Percentiles rank a stretch among this genome's conserved stretches.
phyloP scores from a whole-genome alignment of 92 coral and sea anemone species.

The Umimayanthus chanpuru region DNA sequence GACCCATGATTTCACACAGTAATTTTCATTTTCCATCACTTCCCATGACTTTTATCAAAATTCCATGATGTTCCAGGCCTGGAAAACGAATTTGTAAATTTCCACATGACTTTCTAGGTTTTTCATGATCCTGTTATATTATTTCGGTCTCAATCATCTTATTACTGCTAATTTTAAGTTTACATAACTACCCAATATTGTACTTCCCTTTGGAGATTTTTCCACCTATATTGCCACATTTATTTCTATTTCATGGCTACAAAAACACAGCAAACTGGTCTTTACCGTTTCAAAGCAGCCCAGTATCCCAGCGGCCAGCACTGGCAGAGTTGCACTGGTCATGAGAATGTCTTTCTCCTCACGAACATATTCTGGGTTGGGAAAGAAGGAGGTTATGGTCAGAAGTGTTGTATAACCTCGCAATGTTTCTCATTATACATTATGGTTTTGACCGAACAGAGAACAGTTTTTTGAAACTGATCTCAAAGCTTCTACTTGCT shows the following conservation, averaged over 20 bases:
- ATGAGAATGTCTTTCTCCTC: slow-evolving; percentile 53
- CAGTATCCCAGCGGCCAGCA: slow-evolving; percentile 78
- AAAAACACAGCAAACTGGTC: background rate
- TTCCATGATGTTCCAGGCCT: too few species aligned
- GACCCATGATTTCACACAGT: too few species aligned
- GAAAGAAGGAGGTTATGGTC: background rate
- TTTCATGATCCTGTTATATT: too few species aligned
- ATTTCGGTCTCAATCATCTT: too few species aligned
- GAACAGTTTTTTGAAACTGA: background rate
- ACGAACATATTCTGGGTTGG: slow-evolving; percentile 53
- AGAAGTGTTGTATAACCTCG: background rate
- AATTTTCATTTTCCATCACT: too few species aligned
- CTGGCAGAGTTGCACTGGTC: slow-evolving; percentile 78
- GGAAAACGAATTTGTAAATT: too few species aligned
- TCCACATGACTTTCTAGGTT: too few species aligned
- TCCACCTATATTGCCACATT: too few species aligned
- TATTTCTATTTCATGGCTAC: background rate
- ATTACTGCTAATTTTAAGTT: background rate
- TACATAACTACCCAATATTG: background rate
- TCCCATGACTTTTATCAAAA: too few species aligned
- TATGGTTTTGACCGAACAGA: background rate
- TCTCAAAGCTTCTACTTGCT: background rate
- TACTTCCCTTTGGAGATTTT: background rate
- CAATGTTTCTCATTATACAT: background rate
- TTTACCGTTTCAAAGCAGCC: slow-evolving; percentile 84